Conservation (phyloP, 2,797 vertebrate species). For the Nyctibius grandis region DNA sequence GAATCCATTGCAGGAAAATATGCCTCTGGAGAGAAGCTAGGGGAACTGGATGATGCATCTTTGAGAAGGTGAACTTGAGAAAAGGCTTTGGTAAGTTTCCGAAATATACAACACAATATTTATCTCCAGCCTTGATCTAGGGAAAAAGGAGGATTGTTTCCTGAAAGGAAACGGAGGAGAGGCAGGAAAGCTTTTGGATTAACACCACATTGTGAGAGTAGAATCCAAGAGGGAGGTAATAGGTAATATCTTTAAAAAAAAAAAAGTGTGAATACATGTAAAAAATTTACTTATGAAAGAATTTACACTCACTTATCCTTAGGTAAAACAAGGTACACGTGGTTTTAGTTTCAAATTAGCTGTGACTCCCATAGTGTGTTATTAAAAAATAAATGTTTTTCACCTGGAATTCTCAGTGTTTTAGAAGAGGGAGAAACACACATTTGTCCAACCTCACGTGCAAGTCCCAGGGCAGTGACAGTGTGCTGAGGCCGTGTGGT, state of each 20-base stretch:
- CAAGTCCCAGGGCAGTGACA: neutral
- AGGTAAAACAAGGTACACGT: neutral
- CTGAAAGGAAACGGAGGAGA: neutral
- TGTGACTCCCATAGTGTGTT: neutral
- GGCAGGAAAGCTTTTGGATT: neutral
- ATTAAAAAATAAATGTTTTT: neutral
- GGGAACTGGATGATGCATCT: neutral
- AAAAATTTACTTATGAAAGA: neutral
- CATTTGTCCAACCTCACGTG: neutral
- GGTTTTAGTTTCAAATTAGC: neutral
- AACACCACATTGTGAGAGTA: neutral
- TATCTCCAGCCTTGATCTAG: neutral
- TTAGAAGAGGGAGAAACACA: neutral
- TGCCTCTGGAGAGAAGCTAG: neutral
- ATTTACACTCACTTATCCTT: neutral
- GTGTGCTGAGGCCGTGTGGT: neutral
- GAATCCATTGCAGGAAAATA: neutral
- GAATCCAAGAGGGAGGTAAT: neutral
- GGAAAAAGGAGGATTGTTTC: neutral
- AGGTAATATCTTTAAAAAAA: neutral
- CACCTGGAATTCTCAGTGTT: neutral
- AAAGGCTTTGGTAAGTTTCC: neutral
- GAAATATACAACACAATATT: neutral
- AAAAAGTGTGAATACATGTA: neutral
- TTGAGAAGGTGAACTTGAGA: neutral